Evolutionary conservation across 2,113 vertebrate species (phyloP).

Genomic region (Brachirus orientalis): DNA sequence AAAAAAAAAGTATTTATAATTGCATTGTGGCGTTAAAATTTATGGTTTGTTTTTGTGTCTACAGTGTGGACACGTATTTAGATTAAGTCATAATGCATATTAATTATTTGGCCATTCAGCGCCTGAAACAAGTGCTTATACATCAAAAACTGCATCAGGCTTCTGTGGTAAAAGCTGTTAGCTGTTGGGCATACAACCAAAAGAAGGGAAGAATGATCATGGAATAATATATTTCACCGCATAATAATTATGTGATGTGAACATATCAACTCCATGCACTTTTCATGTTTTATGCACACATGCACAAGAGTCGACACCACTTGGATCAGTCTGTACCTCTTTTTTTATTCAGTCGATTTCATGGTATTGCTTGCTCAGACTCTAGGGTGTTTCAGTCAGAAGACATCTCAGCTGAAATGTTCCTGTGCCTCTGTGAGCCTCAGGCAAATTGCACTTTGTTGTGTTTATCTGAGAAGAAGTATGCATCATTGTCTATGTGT

Average conservation of each 20-base stretch:
- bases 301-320: neutral
- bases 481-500: slow-evolving; percentile 25
- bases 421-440: slow-evolving; percentile 7
- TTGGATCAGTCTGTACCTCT: slow-evolving; percentile 4
- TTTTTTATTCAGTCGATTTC: slow-evolving; percentile 9
- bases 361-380: slow-evolving; percentile 9
- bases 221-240: too few species aligned
- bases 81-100: neutral
- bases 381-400: slow-evolving; percentile 11
- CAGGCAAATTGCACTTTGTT: slow-evolving; percentile 22
- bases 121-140: neutral
- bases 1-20: neutral
- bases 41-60: slow-evolving; percentile 10
- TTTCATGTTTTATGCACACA: neutral
- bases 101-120: neutral
- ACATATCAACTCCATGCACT: too few species aligned
- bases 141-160: neutral
- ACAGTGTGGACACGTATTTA: neutral
- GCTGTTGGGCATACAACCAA: too few species aligned
- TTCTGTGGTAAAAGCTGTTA: neutral
- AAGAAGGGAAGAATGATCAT: too few species aligned
- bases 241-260: too few species aligned
- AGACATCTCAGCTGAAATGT: slow-evolving; percentile 30
- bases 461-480: slow-evolving; percentile 28
- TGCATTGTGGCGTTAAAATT: slow-evolving; percentile 21